Evolutionary conservation across 2,797 vertebrate genomes (phyloP), one percentile per base, ranked within the genome.

Genomic region (Gymnodraco acuticeps): DNA sequence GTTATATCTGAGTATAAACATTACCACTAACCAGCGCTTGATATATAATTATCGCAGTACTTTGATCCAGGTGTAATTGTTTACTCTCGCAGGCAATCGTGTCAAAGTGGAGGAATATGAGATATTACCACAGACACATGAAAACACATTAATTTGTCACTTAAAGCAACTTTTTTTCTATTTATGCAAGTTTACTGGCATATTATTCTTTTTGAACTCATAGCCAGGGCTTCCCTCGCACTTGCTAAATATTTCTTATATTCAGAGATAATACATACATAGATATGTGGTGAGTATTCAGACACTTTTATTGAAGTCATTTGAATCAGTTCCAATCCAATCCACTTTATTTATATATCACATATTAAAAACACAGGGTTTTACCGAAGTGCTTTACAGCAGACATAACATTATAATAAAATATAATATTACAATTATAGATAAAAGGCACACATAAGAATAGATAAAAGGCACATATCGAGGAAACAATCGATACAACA

Each of bases 51-150:
- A 92, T 89, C 81, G 54, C 64, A 74, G 27, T 13, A 70, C 89
- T 92, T 89, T 93, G 81, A 93, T 89, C 82, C 86, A 88, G 89
- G 85, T 92, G 84, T 90, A 89, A 90, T 92, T 92, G 83, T 90
- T 91, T 87, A 85, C 82, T 91, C 71, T 82, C 47, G 41, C 71
- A 82, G 73, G 75, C 69, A 90, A 64, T 84, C 75, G 5, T 65
- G 66, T 85, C 81, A 78, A 58, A 61, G 63, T 59, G 42, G 31
- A 41, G 46, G 61, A 78, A 72, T 52, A 9, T 74, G 75, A 62
- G 9, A 81, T 68, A 86, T 74, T 65, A 54, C 20, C 72, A 52
- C 53, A 75, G 70, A 85, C 42, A 52, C 73, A 70, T 73, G 60
- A 65, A 85, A 84, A 88, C 64, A 78, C 77, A 63, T 15, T 77